Base-by-base conservation (phyloP, 2,113 vertebrate species). In the Semnornis frantzii region DNA sequence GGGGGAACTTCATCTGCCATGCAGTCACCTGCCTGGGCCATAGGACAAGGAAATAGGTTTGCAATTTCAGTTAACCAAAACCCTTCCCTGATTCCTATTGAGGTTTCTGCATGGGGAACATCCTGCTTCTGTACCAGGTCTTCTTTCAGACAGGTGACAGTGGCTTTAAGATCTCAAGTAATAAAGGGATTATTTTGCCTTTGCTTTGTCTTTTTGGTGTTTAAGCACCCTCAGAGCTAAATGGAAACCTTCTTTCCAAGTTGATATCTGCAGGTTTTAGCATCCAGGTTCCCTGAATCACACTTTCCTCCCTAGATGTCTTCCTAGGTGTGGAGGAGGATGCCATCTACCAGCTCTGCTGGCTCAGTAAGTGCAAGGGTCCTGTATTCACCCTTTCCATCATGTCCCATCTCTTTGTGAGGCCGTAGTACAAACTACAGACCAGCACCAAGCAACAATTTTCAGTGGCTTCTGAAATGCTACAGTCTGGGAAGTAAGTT, bases 311-410 rank as follows among this genome's bases (percentile, higher is more conserved):
- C 15, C 42, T 6, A 30, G 34, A 12, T 3, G 24, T 31, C 44
- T 44, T 23, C 39, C 44, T 30, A 13, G 19, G 15, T 28, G 30
- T 4, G n/a, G 23, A 80, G 34, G 21, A 48, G 15, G 28, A 42
- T 1, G 5, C 17, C 15, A 1, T 3, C 44, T 34, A 25, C 20
- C 4, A 1, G 6, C 7, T 58, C 34, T 63, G 39, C n/a, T 30
- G 54, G 42, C 44, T 64, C 48, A 25, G 7, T 21, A 48, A 20
- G 31, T 25, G 27, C 2, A 8, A 23, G 0, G 18, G 60, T 10
- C 14, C 57, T 50, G 37, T 31, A 20, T 15, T 60, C 71, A 37
- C 19, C 8, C 28, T 23, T 60, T 73, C 42, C 62, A 44, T 4
- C 12, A 37, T 2, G 1, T 7, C 66, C 37, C 8, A 1, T 44